These are phyloP conservation scores for Sarcophaga variegata DNA, from an alignment of 2,888 invertebrate species.

Conservation along the genomic window DNA sequence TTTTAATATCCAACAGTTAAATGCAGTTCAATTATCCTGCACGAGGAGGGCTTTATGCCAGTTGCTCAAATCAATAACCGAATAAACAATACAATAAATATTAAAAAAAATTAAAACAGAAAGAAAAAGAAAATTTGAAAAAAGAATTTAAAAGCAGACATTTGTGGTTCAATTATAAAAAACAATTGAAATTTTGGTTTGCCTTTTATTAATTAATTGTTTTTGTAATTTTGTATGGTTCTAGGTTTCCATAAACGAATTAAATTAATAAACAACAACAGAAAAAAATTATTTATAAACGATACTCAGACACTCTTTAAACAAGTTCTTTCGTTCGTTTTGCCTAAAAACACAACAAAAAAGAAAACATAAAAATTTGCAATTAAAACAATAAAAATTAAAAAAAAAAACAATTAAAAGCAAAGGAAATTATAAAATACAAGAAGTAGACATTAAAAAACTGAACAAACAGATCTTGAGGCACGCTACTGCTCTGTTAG, in stretches of 20 bases:
- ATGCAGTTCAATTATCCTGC: no score
- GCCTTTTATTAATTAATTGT: not conserved
- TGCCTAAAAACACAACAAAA: constrained; percentile 5
- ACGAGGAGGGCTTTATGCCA: no score
- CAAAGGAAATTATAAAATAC: no score
- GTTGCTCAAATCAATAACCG: not conserved
- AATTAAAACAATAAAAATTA: no score
- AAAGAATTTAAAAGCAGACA: not conserved
- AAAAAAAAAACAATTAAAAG: no score
- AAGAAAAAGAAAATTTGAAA: not conserved
- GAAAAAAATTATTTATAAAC: not conserved
- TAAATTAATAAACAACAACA: constrained; percentile 36
- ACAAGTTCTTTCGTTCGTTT: not conserved
- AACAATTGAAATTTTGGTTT: constrained; percentile 28
- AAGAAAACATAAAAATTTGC: not conserved
- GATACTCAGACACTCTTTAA: constrained; percentile 44
- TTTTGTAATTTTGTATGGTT: no score
- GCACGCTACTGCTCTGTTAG: no score
- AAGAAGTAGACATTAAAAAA: no score
- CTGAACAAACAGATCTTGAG: no score
- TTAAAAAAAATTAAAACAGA: not conserved
- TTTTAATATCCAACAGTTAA: no score
- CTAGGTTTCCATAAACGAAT: not conserved
- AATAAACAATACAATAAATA: not conserved
- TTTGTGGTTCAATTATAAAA: constrained; percentile 54